A percentile compares a stretch with the other conserved stretches of the same genome.
These are phyloP conservation scores for Motacilla alba DNA, from an alignment of 2,113 vertebrate species.

Conservation along the genomic window DNA sequence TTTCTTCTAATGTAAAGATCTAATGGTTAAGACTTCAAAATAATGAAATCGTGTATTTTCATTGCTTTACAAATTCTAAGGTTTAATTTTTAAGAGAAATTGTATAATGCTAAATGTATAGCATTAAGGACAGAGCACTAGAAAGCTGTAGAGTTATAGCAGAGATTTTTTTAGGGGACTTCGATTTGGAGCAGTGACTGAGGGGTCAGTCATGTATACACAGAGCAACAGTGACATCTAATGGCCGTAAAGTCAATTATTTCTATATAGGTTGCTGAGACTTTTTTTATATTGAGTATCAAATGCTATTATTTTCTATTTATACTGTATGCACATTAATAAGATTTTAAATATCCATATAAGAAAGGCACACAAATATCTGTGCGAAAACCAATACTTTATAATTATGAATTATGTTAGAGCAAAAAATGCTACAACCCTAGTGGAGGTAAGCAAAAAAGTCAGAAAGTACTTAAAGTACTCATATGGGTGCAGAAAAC, in stretches of 20 bases:
- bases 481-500: not conserved
- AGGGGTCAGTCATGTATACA: not conserved
- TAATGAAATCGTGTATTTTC: not conserved
- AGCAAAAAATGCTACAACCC: not conserved
- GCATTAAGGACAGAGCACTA: not conserved
- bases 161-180: not conserved
- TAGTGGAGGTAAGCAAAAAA: not conserved
- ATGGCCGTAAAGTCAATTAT: not conserved
- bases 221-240: slow-evolving; percentile 44
- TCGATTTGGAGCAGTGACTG: not conserved
- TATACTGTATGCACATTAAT: not conserved
- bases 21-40: not conserved
- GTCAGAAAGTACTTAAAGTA: not conserved
- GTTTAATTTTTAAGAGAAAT: not conserved
- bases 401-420: not conserved
- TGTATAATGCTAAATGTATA: not conserved
- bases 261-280: not conserved
- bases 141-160: not conserved
- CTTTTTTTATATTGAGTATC: not conserved
- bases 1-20: not conserved
- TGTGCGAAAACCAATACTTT: not conserved
- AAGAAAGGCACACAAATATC: not conserved
- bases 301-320: not conserved
- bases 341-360: not conserved
- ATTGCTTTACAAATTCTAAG: not conserved